Conservation (phyloP, 1,140 invertebrate species). For the Papilio aristodemus region DNA sequence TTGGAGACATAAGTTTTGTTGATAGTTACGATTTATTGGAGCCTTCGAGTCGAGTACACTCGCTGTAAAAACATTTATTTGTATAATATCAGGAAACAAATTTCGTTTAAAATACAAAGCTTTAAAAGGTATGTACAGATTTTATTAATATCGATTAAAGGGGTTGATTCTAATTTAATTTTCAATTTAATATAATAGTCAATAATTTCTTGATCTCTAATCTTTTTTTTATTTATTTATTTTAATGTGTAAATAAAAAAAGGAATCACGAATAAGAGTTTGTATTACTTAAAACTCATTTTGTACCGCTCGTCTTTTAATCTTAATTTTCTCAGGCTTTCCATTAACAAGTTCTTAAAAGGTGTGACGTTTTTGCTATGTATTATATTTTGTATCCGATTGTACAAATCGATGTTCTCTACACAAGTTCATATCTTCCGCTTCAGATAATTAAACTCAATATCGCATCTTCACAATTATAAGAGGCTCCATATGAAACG, state of each 20-base stretch:
- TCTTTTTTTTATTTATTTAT: too few relatives aligned
- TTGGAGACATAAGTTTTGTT: conserved; percentile 47
- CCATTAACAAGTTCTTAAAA: too few relatives aligned
- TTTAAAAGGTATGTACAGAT: neutral
- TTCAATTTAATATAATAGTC: too few relatives aligned
- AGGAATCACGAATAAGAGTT: too few relatives aligned
- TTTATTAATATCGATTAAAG: too few relatives aligned
- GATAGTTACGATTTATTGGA: conserved; percentile 39
- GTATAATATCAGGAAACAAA: neutral
- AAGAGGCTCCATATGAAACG: conserved; percentile 14
- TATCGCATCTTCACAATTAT: neutral
- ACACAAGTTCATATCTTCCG: neutral
- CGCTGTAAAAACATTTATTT: neutral
- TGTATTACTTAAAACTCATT: too few relatives aligned
- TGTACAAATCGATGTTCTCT: neutral
- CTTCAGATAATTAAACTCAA: conserved; percentile 5
- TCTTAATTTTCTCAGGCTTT: too few relatives aligned
- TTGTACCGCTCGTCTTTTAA: too few relatives aligned
- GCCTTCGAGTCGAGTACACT: conserved; percentile 20
- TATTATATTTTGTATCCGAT: conserved; percentile 1
- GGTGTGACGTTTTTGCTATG: neutral
- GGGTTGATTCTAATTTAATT: too few relatives aligned
- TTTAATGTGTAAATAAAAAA: too few relatives aligned
- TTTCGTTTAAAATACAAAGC: too few relatives aligned
- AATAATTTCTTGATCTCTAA: neutral